Conservation (phyloP, 2,888 invertebrate genomes). For the Stomorhina lunata region DNA sequence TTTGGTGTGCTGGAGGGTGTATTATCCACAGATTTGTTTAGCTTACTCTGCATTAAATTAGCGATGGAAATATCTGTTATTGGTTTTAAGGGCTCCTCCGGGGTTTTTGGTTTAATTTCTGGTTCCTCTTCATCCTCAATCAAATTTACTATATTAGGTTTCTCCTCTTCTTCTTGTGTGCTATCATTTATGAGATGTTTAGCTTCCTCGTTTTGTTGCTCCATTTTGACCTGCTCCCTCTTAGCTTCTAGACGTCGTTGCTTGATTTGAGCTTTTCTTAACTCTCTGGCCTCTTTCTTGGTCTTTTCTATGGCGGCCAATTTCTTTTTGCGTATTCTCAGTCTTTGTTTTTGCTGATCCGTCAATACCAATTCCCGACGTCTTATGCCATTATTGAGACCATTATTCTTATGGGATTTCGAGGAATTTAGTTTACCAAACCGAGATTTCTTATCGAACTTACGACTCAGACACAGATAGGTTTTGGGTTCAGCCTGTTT, state of each 20-base stretch:
- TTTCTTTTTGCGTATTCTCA: conserved; percentile 72
- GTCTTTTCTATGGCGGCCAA: conserved; percentile 70
- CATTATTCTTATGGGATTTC: conserved; percentile 69
- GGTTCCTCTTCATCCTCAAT: conserved; percentile 53
- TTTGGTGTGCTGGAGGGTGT: conserved; percentile 65
- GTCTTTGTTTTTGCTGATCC: conserved; percentile 75
- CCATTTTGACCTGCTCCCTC: conserved; percentile 39
- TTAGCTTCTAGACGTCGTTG: conserved; percentile 64
- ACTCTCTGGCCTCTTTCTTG: conserved; percentile 70
- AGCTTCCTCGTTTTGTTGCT: conserved; percentile 7
- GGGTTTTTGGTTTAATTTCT: background rate
- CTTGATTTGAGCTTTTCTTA: conserved; percentile 64
- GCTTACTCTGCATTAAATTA: background rate
- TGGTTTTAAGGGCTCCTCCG: background rate
- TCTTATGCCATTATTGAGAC: conserved; percentile 66
- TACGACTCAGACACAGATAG: conserved; percentile 77
- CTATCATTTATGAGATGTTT: conserved; percentile 13
- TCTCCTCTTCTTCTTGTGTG: conserved; percentile 39
- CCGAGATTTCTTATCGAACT: conserved; percentile 74
- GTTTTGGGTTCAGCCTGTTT: conserved; percentile 79
- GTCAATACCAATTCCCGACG: conserved; percentile 76
- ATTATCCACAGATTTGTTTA: conserved; percentile 20
- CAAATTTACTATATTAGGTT: conserved; percentile 53
- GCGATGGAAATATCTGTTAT: background rate
- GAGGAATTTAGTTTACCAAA: conserved; percentile 72